These are phyloP conservation scores for Hormiphora californensis DNA, from an alignment of 37 sponge, comb jelly and placozoan genomes.

Conservation along the genomic window DNA sequence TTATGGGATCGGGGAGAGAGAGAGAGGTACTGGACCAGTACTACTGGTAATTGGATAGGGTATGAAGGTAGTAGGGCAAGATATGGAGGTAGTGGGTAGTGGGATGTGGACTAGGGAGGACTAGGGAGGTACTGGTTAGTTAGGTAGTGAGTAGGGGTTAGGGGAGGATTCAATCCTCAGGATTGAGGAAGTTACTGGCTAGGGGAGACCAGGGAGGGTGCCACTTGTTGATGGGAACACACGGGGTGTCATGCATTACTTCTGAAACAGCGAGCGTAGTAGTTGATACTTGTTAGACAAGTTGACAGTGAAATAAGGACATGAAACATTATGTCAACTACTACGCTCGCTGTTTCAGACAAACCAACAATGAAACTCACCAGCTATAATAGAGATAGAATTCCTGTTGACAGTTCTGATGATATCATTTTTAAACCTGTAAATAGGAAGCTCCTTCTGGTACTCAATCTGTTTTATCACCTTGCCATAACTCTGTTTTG, in stretches of 20 bases:
- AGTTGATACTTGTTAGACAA: too few relatives aligned
- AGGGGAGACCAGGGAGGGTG: too few relatives aligned
- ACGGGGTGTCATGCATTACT: too few relatives aligned
- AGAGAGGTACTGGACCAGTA: too few relatives aligned
- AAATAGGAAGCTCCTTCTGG: conserved; percentile 52
- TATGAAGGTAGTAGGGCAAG: not conserved
- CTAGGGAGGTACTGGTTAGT: too few relatives aligned
- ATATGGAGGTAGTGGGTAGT: not conserved
- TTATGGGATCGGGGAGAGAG: not conserved
- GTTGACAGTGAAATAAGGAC: not conserved
- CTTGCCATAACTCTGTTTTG: conserved; percentile 7
- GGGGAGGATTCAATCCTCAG: too few relatives aligned
- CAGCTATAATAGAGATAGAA: conserved; percentile 48
- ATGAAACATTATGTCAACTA: not conserved
- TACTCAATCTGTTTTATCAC: conserved; percentile 47
- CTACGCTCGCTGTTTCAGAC: not conserved
- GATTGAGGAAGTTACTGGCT: too few relatives aligned
- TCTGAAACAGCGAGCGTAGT: too few relatives aligned
- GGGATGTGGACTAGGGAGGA: too few relatives aligned
- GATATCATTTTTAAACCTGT: conserved; percentile 17
- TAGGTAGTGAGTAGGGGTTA: too few relatives aligned
- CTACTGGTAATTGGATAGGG: not conserved
- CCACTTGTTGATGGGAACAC: too few relatives aligned
- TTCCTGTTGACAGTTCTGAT: not conserved
- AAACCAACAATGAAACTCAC: too few relatives aligned